phyloP scores from a whole-genome alignment of 2,113 vertebrate genomes.

The Cyprinodon variegatus region DNA sequence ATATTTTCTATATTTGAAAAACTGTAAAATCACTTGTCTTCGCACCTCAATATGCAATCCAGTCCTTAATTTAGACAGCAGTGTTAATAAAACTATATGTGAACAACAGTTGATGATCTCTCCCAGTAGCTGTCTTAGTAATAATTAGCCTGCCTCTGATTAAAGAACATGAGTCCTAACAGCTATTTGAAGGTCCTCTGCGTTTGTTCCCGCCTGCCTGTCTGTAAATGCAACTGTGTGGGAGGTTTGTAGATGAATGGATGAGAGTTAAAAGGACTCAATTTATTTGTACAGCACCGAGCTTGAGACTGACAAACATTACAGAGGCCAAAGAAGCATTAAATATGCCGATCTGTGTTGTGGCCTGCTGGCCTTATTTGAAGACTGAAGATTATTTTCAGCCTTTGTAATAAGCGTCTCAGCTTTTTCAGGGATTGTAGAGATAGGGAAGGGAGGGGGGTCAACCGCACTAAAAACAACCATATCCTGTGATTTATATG shows the following conservation, averaged over 20 bases:
- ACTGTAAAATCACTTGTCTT: neutral
- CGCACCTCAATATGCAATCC: too few species aligned
- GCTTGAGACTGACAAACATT: constrained; percentile 24
- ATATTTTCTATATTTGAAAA: neutral
- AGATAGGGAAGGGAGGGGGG: constrained; percentile 2
- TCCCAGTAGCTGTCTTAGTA: neutral
- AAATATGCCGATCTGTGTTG: constrained; percentile 36
- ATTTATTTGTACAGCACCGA: constrained; percentile 17
- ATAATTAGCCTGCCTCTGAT: constrained; percentile 59
- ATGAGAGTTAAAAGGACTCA: constrained; percentile 28
- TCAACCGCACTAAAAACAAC: constrained; percentile 52
- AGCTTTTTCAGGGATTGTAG: constrained; percentile 42
- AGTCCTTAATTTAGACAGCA: neutral
- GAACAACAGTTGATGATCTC: neutral
- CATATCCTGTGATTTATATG: constrained; percentile 59
- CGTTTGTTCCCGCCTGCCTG: constrained; percentile 52
- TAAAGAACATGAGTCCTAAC: constrained; percentile 41
- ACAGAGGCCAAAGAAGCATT: constrained; percentile 34
- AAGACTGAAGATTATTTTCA: constrained; percentile 49
- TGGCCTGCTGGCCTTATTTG: constrained; percentile 31
- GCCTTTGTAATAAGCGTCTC: constrained; percentile 29
- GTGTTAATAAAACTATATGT: neutral
- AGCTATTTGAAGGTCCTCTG: constrained; percentile 51
- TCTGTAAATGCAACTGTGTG: constrained; percentile 45
- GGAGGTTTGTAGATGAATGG: constrained; percentile 40